Conservation (phyloP, 2,888 invertebrate species). For the Poecilus cupreus region DNA sequence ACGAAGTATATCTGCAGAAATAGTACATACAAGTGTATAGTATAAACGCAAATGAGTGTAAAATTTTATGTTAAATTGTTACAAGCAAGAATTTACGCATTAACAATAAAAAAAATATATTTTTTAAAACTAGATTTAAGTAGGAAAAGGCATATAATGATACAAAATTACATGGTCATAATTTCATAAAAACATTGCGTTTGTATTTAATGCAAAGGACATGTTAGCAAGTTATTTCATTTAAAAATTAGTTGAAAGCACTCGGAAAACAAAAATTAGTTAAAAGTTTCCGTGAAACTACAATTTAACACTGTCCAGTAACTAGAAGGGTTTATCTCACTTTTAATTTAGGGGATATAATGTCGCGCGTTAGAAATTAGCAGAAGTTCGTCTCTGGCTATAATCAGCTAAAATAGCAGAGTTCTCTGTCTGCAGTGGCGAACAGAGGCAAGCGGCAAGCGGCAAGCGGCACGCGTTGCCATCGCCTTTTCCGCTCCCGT, state of each 20-base stretch:
- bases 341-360: constrained; percentile 16
- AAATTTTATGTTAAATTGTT: too few relatives aligned
- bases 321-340: background rate
- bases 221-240: background rate
- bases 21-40: too few relatives aligned
- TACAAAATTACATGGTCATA: constrained; percentile 16
- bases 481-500: constrained; percentile 36
- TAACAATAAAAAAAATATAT: background rate
- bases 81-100: background rate
- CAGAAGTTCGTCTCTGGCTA: constrained; percentile 17
- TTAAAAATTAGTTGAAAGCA: background rate
- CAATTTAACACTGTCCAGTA: constrained; percentile 31
- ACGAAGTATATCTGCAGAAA: too few relatives aligned
- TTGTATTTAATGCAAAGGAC: constrained; percentile 27
- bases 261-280: background rate
- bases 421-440: background rate
- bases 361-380: constrained; percentile 19
- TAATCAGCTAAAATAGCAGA: constrained; percentile 33
- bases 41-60: too few relatives aligned
- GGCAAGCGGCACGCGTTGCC: constrained; percentile 9
- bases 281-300: constrained; percentile 5
- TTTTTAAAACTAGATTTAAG: background rate
- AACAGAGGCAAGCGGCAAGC: background rate
- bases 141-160: background rate
- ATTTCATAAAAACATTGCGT: constrained; percentile 2